Percentiles rank a stretch among this genome's conserved stretches.
These are phyloP conservation scores for Rhynchonycteris naso DNA, from an alignment of 2,797 vertebrate genomes.

Conservation along the genomic window DNA sequence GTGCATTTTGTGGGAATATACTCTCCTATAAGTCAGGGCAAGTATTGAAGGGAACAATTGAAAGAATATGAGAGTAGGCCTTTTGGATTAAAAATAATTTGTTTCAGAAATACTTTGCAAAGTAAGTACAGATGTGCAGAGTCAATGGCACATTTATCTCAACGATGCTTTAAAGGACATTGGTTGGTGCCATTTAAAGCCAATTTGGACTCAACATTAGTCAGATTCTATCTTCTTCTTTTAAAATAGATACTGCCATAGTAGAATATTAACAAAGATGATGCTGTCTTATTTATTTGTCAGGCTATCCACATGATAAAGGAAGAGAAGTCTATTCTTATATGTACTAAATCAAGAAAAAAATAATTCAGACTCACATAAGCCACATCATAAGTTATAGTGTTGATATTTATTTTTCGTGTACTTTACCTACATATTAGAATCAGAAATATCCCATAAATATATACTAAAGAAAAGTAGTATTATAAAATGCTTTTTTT, in stretches of 20 bases:
- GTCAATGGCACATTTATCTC: conserved; percentile 16
- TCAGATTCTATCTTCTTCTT: conserved; percentile 1
- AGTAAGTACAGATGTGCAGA: not conserved
- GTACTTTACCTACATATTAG: not conserved
- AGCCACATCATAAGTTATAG: not conserved
- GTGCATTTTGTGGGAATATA: conserved; percentile 37
- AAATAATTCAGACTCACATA: not conserved
- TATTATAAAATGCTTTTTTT: conserved; percentile 60
- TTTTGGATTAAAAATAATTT: conserved; percentile 31
- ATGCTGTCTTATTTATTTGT: not conserved
- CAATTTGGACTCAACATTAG: not conserved
- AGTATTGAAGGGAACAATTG: not conserved
- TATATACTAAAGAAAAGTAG: conserved; percentile 64
- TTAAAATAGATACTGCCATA: not conserved
- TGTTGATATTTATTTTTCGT: not conserved
- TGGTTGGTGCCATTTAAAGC: not conserved
- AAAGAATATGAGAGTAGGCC: not conserved
- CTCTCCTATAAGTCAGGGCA: not conserved
- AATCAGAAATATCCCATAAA: conserved; percentile 52
- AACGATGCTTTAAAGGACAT: not conserved
- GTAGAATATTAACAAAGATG: not conserved
- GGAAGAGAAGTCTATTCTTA: not conserved
- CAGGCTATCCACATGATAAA: not conserved
- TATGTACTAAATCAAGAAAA: not conserved
- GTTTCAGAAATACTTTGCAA: conserved; percentile 25